These are phyloP conservation scores for Oncorhynchus tshawytscha DNA, from an alignment of 2,113 vertebrate species.

Conservation along the genomic window DNA sequence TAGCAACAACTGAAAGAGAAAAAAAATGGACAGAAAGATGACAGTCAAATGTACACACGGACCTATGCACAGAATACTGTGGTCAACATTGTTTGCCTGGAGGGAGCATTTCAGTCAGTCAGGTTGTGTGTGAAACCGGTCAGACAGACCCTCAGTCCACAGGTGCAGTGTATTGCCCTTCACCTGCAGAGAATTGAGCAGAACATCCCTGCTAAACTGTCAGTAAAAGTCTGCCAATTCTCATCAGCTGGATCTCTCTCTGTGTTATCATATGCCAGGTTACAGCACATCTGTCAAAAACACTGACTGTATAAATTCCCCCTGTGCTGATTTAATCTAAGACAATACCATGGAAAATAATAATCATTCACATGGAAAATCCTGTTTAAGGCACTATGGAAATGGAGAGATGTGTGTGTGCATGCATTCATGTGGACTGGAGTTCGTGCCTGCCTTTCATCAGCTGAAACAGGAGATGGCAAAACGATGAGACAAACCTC, in stretches of 20 bases:
- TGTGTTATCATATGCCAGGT: conserved; percentile 16
- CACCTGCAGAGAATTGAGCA: conserved; percentile 22
- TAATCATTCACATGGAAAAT: not conserved
- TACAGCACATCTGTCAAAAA: conserved; percentile 12
- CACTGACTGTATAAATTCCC: not conserved
- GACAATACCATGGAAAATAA: not conserved
- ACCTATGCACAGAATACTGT: not conserved
- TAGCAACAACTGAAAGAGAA: not conserved
- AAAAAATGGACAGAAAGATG: not conserved
- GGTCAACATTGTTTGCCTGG: conserved; percentile 11
- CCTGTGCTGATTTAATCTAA: not conserved
- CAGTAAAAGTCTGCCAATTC: conserved; percentile 21
- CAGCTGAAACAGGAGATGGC: conserved; percentile 44
- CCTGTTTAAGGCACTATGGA: no score
- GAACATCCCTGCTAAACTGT: conserved; percentile 3
- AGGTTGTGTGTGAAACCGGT: conserved; percentile 52
- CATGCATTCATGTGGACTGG: not conserved
- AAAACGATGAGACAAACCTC: conserved; percentile 44
- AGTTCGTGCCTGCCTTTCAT: not conserved
- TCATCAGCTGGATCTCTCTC: conserved; percentile 15
- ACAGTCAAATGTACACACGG: not conserved
- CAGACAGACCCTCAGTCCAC: conserved; percentile 6
- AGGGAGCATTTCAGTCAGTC: conserved; percentile 25
- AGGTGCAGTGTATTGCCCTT: conserved; percentile 44
- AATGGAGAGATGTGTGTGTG: not conserved